Percentiles rank a stretch among this genome's conserved stretches.
phyloP scores from a whole-genome alignment of 2,797 vertebrate genomes.

The Psittacula derbiana region DNA sequence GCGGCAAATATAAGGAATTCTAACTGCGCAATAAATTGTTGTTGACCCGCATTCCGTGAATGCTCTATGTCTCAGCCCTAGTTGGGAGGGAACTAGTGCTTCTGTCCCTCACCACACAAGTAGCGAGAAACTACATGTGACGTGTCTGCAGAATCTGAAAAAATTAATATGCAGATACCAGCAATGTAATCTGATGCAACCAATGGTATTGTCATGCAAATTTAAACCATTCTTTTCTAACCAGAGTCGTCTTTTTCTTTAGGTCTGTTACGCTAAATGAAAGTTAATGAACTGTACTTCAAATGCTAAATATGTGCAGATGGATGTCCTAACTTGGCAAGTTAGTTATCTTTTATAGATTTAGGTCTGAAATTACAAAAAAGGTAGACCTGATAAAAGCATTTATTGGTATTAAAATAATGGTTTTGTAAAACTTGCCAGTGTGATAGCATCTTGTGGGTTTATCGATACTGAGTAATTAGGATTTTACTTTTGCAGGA shows the following conservation, averaged over 20 bases:
- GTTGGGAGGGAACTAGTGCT: too few relatives aligned
- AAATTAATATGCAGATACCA: not conserved
- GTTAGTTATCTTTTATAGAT: not conserved
- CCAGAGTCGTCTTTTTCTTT: not conserved
- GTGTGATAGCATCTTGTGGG: not conserved
- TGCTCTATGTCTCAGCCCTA: too few relatives aligned
- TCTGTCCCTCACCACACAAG: too few relatives aligned
- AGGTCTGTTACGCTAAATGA: not conserved
- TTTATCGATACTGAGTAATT: not conserved
- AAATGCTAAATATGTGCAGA: not conserved
- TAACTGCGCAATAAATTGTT: too few relatives aligned
- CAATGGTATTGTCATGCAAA: not conserved
- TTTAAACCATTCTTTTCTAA: not conserved
- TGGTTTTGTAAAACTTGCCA: not conserved
- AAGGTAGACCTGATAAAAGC: not conserved
- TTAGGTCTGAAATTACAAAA: not conserved
- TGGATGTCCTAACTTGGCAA: not conserved
- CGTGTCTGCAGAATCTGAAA: not conserved
- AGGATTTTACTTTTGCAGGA: not conserved
- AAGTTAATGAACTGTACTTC: not conserved
- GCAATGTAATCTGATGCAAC: not conserved
- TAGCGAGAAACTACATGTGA: not conserved
- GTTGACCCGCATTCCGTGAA: too few relatives aligned
- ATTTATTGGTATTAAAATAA: not conserved
- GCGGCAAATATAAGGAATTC: too few relatives aligned